phyloP scores from a whole-genome alignment of 2,888 invertebrate genomes.

The Dichetophora obliterata region DNA sequence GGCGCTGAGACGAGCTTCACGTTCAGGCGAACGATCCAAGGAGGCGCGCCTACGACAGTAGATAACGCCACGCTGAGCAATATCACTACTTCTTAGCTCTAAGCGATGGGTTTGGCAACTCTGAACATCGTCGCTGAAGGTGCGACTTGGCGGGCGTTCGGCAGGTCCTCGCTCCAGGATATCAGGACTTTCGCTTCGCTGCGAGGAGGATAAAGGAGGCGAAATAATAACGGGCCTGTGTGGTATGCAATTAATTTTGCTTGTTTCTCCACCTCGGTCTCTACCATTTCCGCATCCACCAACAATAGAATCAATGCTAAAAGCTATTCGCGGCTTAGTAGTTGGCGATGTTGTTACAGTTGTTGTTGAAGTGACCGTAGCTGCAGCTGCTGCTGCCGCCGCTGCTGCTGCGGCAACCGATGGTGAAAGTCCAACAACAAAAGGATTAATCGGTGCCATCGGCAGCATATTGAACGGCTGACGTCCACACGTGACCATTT shows the following conservation, averaged over 20 bases:
- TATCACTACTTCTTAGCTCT: constrained; percentile 55
- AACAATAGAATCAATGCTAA: constrained; percentile 94
- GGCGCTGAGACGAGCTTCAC: constrained; percentile 54
- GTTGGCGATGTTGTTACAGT: constrained; percentile 44
- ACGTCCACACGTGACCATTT: constrained; percentile 70
- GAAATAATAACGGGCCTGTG: constrained; percentile 53
- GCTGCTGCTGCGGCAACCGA: constrained; percentile 53
- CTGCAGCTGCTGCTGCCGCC: constrained; percentile 44
- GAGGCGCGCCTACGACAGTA: constrained; percentile 61
- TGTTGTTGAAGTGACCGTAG: constrained; percentile 14
- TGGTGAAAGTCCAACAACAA: constrained; percentile 58
- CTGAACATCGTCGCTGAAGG: constrained; percentile 6
- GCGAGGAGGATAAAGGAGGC: constrained; percentile 51
- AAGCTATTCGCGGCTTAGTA: constrained; percentile 93
- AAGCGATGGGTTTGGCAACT: constrained; percentile 51
- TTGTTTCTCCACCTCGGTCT: constrained; percentile 53
- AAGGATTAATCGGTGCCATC: constrained; percentile 80
- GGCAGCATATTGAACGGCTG: constrained; percentile 82
- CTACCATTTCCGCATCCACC: constrained; percentile 69
- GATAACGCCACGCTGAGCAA: constrained; percentile 54
- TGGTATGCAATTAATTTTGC: constrained; percentile 54
- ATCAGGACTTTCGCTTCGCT: constrained; percentile 58
- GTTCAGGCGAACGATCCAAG: constrained; percentile 52
- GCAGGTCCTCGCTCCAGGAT: not conserved
- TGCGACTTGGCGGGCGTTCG: constrained; percentile 3